Percentiles rank a stretch among this genome's conserved stretches.
phyloP scores from a whole-genome alignment of 2,797 vertebrate species.

The Tarsius wallacei region DNA sequence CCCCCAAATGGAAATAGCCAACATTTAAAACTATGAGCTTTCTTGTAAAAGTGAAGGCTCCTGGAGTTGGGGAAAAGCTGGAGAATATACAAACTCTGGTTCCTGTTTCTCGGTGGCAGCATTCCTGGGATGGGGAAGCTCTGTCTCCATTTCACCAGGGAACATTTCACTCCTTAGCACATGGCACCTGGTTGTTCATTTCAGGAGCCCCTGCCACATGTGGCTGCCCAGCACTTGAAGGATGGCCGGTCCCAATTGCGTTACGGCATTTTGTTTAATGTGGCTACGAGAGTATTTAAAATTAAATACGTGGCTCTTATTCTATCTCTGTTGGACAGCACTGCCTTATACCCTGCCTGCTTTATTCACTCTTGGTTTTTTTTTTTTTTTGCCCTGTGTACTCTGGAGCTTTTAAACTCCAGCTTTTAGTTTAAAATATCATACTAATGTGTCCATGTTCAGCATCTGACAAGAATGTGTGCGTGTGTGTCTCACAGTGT shows the following conservation, averaged over 20 bases:
- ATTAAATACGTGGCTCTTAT: neutral
- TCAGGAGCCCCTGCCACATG: rapidly evolving
- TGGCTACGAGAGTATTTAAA: neutral
- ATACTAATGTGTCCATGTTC: neutral
- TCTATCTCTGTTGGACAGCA: neutral
- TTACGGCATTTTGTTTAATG: neutral
- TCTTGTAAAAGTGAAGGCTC: neutral
- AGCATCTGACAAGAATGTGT: neutral
- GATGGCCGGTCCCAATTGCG: neutral
- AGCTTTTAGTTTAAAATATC: neutral
- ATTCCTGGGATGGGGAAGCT: neutral
- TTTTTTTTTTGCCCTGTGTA: neutral
- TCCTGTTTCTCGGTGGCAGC: neutral
- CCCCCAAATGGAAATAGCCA: neutral
- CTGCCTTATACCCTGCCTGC: neutral
- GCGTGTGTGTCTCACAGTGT: neutral
- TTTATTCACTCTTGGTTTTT: neutral
- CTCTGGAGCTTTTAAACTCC: neutral
- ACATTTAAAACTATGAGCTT: neutral
- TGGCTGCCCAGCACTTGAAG: neutral
- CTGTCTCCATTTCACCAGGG: neutral
- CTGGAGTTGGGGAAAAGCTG: neutral
- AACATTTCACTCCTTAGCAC: neutral
- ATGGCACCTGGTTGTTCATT: neutral
- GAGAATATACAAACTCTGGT: neutral